phyloP scores from a whole-genome alignment of 1,140 invertebrate species.

The Pygmarrhopalites habei region DNA sequence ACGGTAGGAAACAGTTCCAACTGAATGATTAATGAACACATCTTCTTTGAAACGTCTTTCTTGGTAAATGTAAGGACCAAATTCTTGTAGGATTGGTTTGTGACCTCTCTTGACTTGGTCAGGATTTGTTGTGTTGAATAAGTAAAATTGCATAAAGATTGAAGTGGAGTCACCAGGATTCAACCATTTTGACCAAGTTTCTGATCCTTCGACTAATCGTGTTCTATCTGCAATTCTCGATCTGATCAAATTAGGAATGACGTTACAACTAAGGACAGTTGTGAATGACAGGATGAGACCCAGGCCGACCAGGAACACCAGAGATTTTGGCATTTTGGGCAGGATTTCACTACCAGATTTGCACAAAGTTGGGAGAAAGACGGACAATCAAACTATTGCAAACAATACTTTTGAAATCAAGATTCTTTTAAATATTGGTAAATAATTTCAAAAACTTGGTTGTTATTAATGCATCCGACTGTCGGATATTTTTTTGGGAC shows the following conservation, averaged over 20 bases:
- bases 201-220: not conserved
- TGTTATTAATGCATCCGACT: too few relatives aligned
- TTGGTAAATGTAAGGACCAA: conserved; percentile 50
- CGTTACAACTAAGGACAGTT: not conserved
- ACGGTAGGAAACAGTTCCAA: conserved; percentile 31
- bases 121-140: conserved; percentile 79
- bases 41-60: conserved; percentile 26
- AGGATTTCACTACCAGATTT: too few relatives aligned
- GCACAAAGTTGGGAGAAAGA: too few relatives aligned
- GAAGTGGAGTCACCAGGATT: not conserved
- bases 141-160: conserved; percentile 46
- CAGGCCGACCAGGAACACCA: not conserved
- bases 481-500: too few relatives aligned
- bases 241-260: not conserved
- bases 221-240: not conserved
- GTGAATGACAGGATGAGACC: not conserved
- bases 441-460: too few relatives aligned
- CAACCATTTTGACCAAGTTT: conserved; percentile 3
- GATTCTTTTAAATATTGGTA: too few relatives aligned
- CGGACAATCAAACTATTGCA: too few relatives aligned
- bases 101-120: conserved; percentile 62
- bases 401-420: too few relatives aligned
- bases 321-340: conserved; percentile 8
- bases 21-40: conserved; percentile 21
- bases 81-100: conserved; percentile 49